Percentiles rank a stretch among this genome's conserved stretches.
Conservation (phyloP, 2,888 invertebrate genomes). For the Mesoligia furuncula region DNA sequence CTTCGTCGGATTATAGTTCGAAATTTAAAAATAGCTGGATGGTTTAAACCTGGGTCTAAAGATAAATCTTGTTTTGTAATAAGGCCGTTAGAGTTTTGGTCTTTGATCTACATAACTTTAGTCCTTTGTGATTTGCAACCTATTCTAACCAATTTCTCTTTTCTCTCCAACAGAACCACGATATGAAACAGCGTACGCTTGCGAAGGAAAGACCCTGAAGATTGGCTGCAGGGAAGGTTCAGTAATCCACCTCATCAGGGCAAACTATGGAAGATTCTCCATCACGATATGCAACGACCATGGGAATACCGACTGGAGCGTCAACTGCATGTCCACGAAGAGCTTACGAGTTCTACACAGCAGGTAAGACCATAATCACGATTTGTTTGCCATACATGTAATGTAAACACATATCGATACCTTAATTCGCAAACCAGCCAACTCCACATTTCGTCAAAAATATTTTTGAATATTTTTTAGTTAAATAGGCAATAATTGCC, state of each 20-base stretch:
- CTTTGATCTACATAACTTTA: not conserved
- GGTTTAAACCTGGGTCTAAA: too few species aligned
- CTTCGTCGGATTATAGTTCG: too few species aligned
- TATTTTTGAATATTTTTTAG: too few species aligned
- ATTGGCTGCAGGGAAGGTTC: slow-evolving; percentile 97
- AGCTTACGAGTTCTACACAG: slow-evolving; percentile 96
- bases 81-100: not conserved
- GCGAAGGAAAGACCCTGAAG: slow-evolving; percentile 97
- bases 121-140: too few species aligned
- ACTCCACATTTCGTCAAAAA: too few species aligned
- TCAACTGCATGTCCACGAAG: slow-evolving; percentile 98
- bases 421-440: too few species aligned
- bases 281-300: slow-evolving; percentile 99
- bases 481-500: too few species aligned
- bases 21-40: too few species aligned
- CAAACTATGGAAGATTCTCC: slow-evolving; percentile 98
- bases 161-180: slow-evolving; percentile 91
- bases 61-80: too few species aligned
- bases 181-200: slow-evolving; percentile 98
- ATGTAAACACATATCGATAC: too few species aligned
- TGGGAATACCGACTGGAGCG: slow-evolving; percentile 98
- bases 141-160: not conserved
- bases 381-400: too few species aligned
- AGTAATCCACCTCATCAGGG: slow-evolving; percentile 96
- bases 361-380: slow-evolving; percentile 90